Evolutionary conservation across 1,140 invertebrate species (phyloP).

Genomic region (Arion vulgaris): DNA sequence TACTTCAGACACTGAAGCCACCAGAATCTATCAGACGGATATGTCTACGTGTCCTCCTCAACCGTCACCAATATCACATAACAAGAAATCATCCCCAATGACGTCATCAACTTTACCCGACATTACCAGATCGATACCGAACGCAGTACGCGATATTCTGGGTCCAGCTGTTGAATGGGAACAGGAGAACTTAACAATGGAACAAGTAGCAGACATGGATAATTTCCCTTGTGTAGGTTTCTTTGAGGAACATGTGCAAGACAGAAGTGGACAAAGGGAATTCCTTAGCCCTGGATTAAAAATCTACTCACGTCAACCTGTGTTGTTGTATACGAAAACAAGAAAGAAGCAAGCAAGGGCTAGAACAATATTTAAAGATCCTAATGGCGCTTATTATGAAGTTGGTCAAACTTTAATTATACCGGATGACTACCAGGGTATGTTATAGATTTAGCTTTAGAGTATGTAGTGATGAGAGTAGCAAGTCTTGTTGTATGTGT

Average conservation of each 20-base stretch:
- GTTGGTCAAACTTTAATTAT: conserved; percentile 62
- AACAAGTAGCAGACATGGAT: conserved; percentile 44
- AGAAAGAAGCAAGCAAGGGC: conserved; percentile 47
- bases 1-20: not conserved
- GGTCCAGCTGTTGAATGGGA: conserved; percentile 39
- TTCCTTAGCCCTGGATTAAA: conserved; percentile 50
- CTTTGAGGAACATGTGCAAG: conserved; percentile 32
- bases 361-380: conserved; percentile 59
- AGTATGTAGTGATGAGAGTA: too few relatives aligned
- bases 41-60: not conserved
- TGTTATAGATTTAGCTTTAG: not conserved
- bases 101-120: conserved; percentile 21
- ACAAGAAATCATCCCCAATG: not conserved
- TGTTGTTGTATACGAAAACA: conserved; percentile 46
- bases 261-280: conserved; percentile 12
- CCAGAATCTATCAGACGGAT: not conserved
- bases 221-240: conserved; percentile 49
- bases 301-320: conserved; percentile 56
- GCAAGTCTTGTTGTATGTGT: too few relatives aligned
- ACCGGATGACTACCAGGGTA: conserved; percentile 64
- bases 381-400: conserved; percentile 58
- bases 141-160: not conserved
- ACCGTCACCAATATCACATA: not conserved
- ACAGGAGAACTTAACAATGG: conserved; percentile 27
- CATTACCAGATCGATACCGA: not conserved